A percentile compares a stretch with the other conserved stretches of the same genome.
Evolutionary conservation across 1,140 invertebrate species (phyloP).

Genomic region (Mercenaria mercenaria): DNA sequence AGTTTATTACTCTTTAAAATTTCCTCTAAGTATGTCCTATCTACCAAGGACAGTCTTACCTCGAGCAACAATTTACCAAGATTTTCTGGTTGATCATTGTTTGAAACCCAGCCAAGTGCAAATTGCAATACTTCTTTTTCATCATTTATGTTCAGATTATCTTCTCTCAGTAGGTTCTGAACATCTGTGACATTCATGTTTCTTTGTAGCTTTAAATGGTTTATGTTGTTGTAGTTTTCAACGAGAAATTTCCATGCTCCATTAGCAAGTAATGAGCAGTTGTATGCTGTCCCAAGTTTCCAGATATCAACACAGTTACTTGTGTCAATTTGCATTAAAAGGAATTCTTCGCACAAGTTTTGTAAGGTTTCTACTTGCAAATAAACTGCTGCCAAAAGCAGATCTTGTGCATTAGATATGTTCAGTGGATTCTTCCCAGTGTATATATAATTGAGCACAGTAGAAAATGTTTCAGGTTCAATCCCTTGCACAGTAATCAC

Average conservation of each 20-base stretch:
- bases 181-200: slow-evolving; percentile 54
- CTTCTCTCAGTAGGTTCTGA: slow-evolving; percentile 35
- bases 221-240: slow-evolving; percentile 51
- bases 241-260: slow-evolving; percentile 49
- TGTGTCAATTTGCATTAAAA: slow-evolving; percentile 35
- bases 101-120: slow-evolving; percentile 57
- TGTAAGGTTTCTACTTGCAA: slow-evolving; percentile 62
- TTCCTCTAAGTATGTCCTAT: not conserved
- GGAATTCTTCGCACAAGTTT: slow-evolving; percentile 57
- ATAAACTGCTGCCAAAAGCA: slow-evolving; percentile 58
- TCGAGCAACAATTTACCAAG: slow-evolving; percentile 39
- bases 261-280: slow-evolving; percentile 37
- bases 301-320: slow-evolving; percentile 68
- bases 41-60: slow-evolving; percentile 54
- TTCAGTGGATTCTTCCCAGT: slow-evolving; percentile 46
- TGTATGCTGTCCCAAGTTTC: slow-evolving; percentile 33
- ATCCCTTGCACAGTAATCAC: slow-evolving; percentile 49
- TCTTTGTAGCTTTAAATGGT: slow-evolving; percentile 31
- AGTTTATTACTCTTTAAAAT: not conserved
- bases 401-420: slow-evolving; percentile 61
- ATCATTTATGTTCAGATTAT: slow-evolving; percentile 60
- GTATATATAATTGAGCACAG: slow-evolving; percentile 61
- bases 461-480: slow-evolving; percentile 45
- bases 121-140: slow-evolving; percentile 65
- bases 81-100: slow-evolving; percentile 10